Evolutionary conservation across 2,888 invertebrate genomes (phyloP), one percentile per base, ranked within the genome.

Genomic region (Caenorhabditis sp.): DNA sequence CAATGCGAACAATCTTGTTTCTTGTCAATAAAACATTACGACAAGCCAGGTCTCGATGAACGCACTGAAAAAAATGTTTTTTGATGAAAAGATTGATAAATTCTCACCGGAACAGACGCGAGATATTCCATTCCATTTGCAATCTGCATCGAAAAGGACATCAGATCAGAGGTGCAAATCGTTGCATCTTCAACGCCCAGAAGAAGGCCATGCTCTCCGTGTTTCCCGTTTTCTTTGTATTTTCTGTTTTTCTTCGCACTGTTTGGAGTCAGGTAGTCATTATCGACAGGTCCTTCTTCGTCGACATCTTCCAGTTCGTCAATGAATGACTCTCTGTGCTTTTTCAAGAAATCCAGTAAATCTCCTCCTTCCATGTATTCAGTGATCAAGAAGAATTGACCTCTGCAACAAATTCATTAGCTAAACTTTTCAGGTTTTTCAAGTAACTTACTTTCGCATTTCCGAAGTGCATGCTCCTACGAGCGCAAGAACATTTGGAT

Each of bases 51-150:
- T 98, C 98, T 60, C 98, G 94, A 92, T 98, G 98, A 80, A 98
- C 97, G 92, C 86, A 86, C 85, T 86, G 65, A 55, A 85, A 13
- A 40, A 40, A 40, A 11, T 13, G 13, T 2, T 11, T 5, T 13
- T 40, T 40, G 11, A 22, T 37, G 13, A 37, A 35, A 22, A 24
- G 20, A 8, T 9, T 47, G 18, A 20, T 28, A 8, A 40, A 76
- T 1, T 2, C 93, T 94, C 93, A 96, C 96, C 93, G 96, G 94
- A 93, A 96, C 94, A 0, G 97, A 96, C 1, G 97, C 95, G 83
- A 99, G 94, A 93, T 98, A 98, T 85, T 97, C 96, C 98, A 99
- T 98, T 83, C 98, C 98, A 76, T 96, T 94, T 0, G 98, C 97
- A 2, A 98, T 95, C 94, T 98, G 98, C 92, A 96, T 97, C 1